phyloP scores from a whole-genome alignment of 2,797 vertebrate species.

The Eulemur rubriventer region DNA sequence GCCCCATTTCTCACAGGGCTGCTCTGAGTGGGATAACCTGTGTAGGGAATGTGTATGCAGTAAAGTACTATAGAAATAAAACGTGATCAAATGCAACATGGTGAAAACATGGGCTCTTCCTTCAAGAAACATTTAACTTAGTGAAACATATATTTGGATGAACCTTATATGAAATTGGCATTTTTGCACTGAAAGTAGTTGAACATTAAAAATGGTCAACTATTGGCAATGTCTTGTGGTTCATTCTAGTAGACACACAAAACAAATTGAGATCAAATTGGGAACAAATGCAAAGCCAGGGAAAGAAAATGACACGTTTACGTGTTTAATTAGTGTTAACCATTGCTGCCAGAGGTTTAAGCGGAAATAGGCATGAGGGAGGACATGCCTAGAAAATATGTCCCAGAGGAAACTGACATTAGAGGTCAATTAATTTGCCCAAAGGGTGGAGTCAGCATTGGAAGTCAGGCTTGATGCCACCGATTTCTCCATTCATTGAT shows the following conservation, averaged over 20 bases:
- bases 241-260: not conserved
- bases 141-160: not conserved
- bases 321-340: not conserved
- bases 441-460: not conserved
- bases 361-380: not conserved
- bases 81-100: not conserved
- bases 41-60: not conserved
- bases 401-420: not conserved
- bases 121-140: not conserved
- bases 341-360: not conserved
- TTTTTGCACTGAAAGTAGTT: not conserved
- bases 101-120: not conserved
- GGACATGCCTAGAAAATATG: not conserved
- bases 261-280: not conserved
- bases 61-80: not conserved
- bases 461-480: not conserved
- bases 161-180: not conserved
- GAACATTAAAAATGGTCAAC: not conserved
- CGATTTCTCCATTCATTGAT: not conserved
- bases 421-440: not conserved
- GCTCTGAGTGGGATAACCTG: not conserved
- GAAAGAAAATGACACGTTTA: not conserved
- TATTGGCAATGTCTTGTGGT: not conserved
- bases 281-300: not conserved
- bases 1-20: not conserved